Base-by-base conservation (phyloP, 2,888 invertebrate species). In the Arenicola marina region DNA sequence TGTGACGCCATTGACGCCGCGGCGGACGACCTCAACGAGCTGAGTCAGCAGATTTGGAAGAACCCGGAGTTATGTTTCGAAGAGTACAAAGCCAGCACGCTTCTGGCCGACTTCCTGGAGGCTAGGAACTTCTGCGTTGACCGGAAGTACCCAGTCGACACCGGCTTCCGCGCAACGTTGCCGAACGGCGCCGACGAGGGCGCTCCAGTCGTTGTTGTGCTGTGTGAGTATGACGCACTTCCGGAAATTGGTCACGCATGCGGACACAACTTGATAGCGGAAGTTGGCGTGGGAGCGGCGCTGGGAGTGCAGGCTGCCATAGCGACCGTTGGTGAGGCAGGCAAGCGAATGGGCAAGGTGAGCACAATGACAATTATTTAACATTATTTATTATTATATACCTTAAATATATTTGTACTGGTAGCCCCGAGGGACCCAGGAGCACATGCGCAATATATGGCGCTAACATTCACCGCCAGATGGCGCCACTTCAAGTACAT, bases 161-260 rank as follows among this genome's bases (percentile, higher is more conserved):
- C 62, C 4, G 62, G 34, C 24, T 62, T 56, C 28, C 1, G 57
- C 29, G 56, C 57, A 15, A 24, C 32, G 11, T 32, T 18, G 7
- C 53, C 80, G 2, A 72, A 78, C 56, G 63, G 83, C 4, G 78
- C 76, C 4, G 7, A 48, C 48, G 32, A 11, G 29, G 24, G 32
- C 15, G 15, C 4, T 18, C 79, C 80, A 2, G 71, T 77, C 56
- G 63, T 83, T 11, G 78, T 76, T 7, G 71, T 82, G 18, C 59
- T 83, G 26, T 82, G 82, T 67, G 83, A 83, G 65, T 83, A 83
- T 65, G 83, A 83, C 46, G 65, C 67, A 21, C 60, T 67, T 15
- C 67, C 67, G 2, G 65, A 59, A 11, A 62, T 67, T 11, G 67
- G 69, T 15, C 69, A 69, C 32, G 69, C 67, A 11, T 69, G 69